Evolutionary conservation across 2,888 invertebrate species (phyloP).

Genomic region (Habrosyne pyritoides): DNA sequence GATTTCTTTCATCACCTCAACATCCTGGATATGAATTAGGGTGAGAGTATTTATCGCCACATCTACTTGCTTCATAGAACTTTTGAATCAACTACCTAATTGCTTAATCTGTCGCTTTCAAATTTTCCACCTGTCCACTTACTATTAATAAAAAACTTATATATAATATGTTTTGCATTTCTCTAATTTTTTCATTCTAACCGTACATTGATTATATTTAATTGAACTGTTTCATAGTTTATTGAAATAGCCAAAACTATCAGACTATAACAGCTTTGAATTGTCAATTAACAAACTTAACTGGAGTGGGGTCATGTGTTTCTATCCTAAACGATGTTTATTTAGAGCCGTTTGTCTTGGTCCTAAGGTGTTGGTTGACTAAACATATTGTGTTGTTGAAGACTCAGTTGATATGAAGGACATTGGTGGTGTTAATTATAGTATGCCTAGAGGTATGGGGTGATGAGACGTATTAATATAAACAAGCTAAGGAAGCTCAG

Average conservation of each 20-base stretch:
- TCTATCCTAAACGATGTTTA: conserved; percentile 41
- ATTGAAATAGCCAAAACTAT: conserved; percentile 68
- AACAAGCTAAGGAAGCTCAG: too few species aligned
- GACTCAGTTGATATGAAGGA: conserved; percentile 19
- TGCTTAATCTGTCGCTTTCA: too few species aligned
- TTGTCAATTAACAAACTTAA: conserved; percentile 64
- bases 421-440: background rate
- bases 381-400: conserved; percentile 36
- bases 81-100: too few species aligned
- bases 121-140: too few species aligned
- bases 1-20: too few species aligned
- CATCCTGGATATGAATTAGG: too few species aligned
- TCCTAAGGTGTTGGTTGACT: conserved; percentile 44
- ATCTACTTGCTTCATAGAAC: too few species aligned
- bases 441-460: background rate
- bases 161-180: too few species aligned
- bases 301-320: conserved; percentile 34
- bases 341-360: conserved; percentile 33
- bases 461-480: background rate
- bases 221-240: conserved; percentile 47
- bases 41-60: too few species aligned
- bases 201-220: conserved; percentile 49
- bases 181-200: conserved; percentile 16
- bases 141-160: too few species aligned
- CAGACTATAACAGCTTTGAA: conserved; percentile 57